Evolutionary conservation across 2,797 vertebrate genomes (phyloP).

Genomic region (Cottoperca gobio): DNA sequence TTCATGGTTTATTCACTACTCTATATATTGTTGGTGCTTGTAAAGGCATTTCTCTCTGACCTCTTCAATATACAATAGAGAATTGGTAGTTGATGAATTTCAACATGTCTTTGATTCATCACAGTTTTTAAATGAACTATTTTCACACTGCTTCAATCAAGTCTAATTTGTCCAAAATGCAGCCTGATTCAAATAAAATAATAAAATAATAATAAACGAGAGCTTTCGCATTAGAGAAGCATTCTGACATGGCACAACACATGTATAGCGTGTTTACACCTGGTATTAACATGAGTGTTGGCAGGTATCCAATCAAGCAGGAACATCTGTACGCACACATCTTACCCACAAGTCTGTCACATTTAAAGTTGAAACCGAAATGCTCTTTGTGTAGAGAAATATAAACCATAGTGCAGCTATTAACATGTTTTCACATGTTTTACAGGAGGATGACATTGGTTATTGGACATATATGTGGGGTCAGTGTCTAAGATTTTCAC

Average conservation of each 20-base stretch:
- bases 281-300: constrained; percentile 22
- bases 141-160: constrained; percentile 28
- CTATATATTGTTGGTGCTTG: constrained; percentile 79
- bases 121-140: constrained; percentile 47
- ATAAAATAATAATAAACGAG: constrained; percentile 17
- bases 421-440: background rate
- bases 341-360: constrained; percentile 11
- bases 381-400: background rate
- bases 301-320: constrained; percentile 21
- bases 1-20: constrained; percentile 75
- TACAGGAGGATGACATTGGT: background rate
- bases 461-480: constrained; percentile 1
- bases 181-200: too few relatives aligned
- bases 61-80: constrained; percentile 76
- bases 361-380: background rate
- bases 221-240: background rate
- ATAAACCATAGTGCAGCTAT: background rate
- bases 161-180: constrained; percentile 30
- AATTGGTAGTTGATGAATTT: constrained; percentile 73
- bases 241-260: constrained; percentile 17
- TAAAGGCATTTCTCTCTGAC: constrained; percentile 77
- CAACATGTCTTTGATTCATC: constrained; percentile 39
- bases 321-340: background rate
- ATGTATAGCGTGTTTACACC: constrained; percentile 15
- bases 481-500: background rate